Percentiles rank a stretch among this genome's conserved stretches.
Conservation (phyloP, 2,113 vertebrate genomes). For the Todiramphus chloris region DNA sequence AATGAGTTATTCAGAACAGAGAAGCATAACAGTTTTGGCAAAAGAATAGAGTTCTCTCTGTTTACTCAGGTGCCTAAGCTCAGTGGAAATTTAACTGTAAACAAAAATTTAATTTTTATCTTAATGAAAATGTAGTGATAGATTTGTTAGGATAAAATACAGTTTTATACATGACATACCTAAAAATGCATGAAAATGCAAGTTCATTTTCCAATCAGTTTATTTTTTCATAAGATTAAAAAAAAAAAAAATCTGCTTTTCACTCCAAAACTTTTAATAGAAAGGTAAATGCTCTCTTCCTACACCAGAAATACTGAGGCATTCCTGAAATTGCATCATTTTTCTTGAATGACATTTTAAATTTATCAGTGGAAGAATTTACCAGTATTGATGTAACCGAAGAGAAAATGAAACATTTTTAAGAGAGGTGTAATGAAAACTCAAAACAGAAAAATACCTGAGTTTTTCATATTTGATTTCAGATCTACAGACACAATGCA, state of each 20-base stretch:
- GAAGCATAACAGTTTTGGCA: background rate
- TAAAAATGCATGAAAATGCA: background rate
- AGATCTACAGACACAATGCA: background rate
- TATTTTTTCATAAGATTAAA: background rate
- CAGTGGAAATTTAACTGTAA: background rate
- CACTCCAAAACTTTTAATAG: background rate
- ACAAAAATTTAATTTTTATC: background rate
- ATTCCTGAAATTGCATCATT: background rate
- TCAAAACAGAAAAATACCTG: background rate
- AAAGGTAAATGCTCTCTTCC: background rate
- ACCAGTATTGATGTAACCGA: background rate
- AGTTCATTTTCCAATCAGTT: background rate
- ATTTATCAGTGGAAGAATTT: background rate
- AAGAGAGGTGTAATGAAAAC: rapidly evolving
- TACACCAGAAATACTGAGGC: background rate
- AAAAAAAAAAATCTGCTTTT: background rate
- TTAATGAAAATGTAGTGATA: background rate
- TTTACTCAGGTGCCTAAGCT: background rate
- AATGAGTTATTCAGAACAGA: background rate
- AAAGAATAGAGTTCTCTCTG: background rate
- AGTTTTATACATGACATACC: background rate
- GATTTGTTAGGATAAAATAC: background rate
- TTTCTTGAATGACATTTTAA: background rate
- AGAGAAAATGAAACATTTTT: background rate
- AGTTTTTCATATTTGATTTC: background rate